phyloP scores from a whole-genome alignment of 2,113 vertebrate genomes.

The Pachypanchax playfairii region DNA sequence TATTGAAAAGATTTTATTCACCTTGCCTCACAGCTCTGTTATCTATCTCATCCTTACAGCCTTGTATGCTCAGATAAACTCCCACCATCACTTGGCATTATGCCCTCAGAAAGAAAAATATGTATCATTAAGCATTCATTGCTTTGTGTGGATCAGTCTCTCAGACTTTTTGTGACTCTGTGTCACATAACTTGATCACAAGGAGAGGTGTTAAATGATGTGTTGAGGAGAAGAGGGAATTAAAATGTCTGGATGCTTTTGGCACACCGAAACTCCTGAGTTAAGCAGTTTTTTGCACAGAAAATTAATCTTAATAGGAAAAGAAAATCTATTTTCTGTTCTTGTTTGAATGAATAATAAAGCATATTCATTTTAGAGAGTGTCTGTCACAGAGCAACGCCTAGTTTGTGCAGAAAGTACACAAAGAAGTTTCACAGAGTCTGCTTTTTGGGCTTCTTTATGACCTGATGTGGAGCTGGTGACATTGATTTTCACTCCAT shows the following conservation, averaged over 20 bases:
- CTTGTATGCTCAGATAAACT: conserved; percentile 39
- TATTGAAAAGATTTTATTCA: conserved; percentile 40
- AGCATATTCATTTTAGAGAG: conserved; percentile 14
- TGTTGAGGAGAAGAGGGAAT: conserved; percentile 42
- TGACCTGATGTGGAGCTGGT: neutral
- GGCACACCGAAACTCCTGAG: conserved; percentile 11
- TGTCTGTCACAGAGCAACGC: neutral
- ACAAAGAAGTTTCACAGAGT: conserved; percentile 9
- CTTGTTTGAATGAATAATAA: conserved; percentile 1
- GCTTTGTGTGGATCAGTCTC: conserved; percentile 39
- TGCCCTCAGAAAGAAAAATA: conserved; percentile 18
- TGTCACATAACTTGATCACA: conserved; percentile 51
- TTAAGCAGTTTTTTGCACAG: conserved; percentile 12
- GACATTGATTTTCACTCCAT: conserved; percentile 17
- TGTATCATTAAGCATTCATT: neutral
- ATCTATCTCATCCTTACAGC: conserved; percentile 21
- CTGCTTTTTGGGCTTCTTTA: conserved; percentile 17
- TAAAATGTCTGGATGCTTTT: conserved; percentile 25
- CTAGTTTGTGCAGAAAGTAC: conserved; percentile 1
- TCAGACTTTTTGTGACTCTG: conserved; percentile 51
- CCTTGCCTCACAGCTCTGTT: conserved; percentile 11
- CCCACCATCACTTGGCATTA: conserved; percentile 18
- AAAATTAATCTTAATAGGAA: conserved; percentile 25
- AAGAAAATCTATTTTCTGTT: neutral
- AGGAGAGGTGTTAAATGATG: conserved; percentile 66